phyloP scores from a whole-genome alignment of 2,113 vertebrate species.

The Diadophis punctatus region DNA sequence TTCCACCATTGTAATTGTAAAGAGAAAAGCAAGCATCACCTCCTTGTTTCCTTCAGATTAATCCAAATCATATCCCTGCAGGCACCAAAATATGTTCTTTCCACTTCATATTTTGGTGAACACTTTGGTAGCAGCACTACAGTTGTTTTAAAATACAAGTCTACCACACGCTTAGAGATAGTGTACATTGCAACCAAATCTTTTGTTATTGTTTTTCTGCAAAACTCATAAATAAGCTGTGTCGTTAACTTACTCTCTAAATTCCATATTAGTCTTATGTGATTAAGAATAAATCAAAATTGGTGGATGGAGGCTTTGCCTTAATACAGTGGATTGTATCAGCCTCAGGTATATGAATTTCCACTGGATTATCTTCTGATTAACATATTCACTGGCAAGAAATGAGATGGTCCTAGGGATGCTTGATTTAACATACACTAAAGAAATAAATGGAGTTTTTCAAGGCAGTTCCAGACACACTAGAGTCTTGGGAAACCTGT shows the following conservation, averaged over 20 bases:
- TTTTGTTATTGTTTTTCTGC: not conserved
- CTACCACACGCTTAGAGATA: not conserved
- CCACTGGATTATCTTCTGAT: conserved; percentile 43
- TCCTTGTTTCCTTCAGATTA: not conserved
- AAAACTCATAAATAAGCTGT: not conserved
- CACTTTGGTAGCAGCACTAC: not conserved
- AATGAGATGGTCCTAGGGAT: conserved; percentile 34
- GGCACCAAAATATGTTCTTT: not conserved
- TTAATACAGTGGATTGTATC: conserved; percentile 30
- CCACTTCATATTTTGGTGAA: not conserved
- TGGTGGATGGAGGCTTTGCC: conserved; percentile 34
- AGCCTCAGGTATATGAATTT: conserved; percentile 27
- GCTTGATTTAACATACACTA: not conserved
- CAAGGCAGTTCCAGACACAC: not conserved
- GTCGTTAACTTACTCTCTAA: conserved; percentile 31
- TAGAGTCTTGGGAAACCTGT: not conserved
- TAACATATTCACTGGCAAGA: conserved; percentile 33
- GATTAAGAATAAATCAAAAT: conserved; percentile 44
- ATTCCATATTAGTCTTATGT: conserved; percentile 37
- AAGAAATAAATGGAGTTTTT: not conserved
- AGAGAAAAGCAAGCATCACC: not conserved
- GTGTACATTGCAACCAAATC: not conserved
- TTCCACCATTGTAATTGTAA: not conserved
- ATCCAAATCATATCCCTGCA: not conserved
- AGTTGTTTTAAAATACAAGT: not conserved